Percentiles rank a stretch among this genome's conserved stretches.
These are phyloP conservation scores for Stenolophus ochropezus DNA, from an alignment of 2,888 invertebrate genomes.

Conservation along the genomic window DNA sequence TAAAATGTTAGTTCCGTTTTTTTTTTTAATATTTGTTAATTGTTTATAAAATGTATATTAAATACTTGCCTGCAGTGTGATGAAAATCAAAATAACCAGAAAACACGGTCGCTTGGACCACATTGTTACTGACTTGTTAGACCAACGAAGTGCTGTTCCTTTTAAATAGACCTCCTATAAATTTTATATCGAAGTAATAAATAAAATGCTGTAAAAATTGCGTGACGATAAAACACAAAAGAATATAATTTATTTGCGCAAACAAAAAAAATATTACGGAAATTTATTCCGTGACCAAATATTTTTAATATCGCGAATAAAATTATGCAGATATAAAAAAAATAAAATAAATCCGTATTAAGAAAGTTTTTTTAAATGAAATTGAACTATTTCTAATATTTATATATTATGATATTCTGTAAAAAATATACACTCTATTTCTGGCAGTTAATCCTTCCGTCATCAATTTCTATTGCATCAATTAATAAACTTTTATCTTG, in stretches of 20 bases:
- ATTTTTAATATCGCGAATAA: no score
- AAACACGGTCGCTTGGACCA: background rate
- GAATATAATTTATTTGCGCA: background rate
- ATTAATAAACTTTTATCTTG: no score
- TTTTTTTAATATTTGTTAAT: no score
- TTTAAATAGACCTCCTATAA: conserved; percentile 13
- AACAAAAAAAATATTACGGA: conserved; percentile 5
- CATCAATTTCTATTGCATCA: no score
- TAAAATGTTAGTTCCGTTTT: no score
- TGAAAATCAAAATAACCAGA: background rate
- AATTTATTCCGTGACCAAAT: background rate
- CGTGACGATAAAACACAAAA: conserved; percentile 22
- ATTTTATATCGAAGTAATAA: conserved; percentile 36
- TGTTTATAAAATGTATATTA: background rate
- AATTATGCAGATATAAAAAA: no score
- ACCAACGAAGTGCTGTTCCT: background rate
- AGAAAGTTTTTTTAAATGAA: no score
- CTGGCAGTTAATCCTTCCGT: no score
- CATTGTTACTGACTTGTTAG: background rate
- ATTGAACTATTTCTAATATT: no score
- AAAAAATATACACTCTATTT: no score
- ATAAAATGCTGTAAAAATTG: conserved; percentile 7
- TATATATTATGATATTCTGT: no score
- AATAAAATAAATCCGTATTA: no score
- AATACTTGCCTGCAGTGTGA: conserved; percentile 10